Base-by-base conservation (phyloP, 2,888 invertebrate species). In the Nysson spinosus region DNA sequence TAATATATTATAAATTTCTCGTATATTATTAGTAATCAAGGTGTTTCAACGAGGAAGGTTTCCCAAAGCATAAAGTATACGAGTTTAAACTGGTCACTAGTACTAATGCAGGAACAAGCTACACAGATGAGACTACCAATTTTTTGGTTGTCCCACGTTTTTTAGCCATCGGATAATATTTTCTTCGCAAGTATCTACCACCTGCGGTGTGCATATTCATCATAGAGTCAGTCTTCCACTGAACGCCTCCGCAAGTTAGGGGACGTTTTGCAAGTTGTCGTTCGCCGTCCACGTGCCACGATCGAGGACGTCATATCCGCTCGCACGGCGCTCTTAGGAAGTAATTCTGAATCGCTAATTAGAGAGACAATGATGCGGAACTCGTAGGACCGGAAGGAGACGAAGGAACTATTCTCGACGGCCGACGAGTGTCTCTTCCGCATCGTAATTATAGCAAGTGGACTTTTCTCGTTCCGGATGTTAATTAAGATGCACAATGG, bases 341-440 rank as follows among this genome's bases (percentile, higher is more conserved):
- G 81, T 81, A 80, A 81, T 80, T 76, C 79, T 79, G 82, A 84
- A 84, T 85, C 77, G 77, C 70, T 84, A 81, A 84, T 84, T 78
- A 78, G 67, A 65, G 76, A 68, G 75, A 80, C 80, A 81, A 82
- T 79, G 81, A 81, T 76, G 77, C 83, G 82, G 81, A 79, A 77
- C 77, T 63, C 58, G 55, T 43, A 46, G 11, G 60, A 52, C 77
- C 77, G 77, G 75, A 75, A 76, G 64, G 51, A 57, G 68, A 67
- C 58, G 34, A 30, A 60, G 58, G 56, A 67, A 57, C 66, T 67
- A 47, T 60, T 47, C 61, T 43, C 57, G 57, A 32, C 40, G 72
- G 32, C 34, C 47, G 60, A 9, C 60, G 60, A 57, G 54, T 46
- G 43, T 56, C 63, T 72, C 69, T 75, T 75, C 76, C 72, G 74